These are phyloP conservation scores for Notocelia uddmanniana DNA, from an alignment of 2,888 invertebrate species.

Conservation along the genomic window DNA sequence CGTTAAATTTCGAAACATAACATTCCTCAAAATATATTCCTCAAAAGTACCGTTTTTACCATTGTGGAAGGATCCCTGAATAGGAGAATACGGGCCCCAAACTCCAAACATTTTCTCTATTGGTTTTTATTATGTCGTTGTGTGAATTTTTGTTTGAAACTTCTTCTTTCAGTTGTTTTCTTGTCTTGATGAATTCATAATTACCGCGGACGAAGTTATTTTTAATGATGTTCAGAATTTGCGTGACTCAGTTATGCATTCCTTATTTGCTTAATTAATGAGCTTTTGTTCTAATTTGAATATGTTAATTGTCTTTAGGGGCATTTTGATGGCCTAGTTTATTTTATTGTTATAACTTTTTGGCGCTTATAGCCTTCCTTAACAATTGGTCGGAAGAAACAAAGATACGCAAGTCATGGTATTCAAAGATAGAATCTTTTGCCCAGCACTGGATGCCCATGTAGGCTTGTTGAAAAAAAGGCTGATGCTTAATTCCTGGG, in stretches of 20 bases:
- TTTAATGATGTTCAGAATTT: slow-evolving; percentile 32
- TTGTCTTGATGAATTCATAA: slow-evolving; percentile 37
- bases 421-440: no score
- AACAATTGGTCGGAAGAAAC: no score
- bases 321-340: neutral
- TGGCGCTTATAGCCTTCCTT: no score
- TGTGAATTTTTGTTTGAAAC: slow-evolving; percentile 36
- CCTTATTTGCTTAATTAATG: slow-evolving; percentile 36
- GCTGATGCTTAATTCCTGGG: no score
- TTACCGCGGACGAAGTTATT: slow-evolving; percentile 32
- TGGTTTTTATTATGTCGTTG: slow-evolving; percentile 40
- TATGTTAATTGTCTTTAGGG: slow-evolving; percentile 22
- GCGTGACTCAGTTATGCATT: slow-evolving; percentile 29
- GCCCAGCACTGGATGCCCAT: no score
- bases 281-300: slow-evolving; percentile 28
- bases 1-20: no score
- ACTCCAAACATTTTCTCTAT: slow-evolving; percentile 37
- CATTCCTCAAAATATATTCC: neutral
- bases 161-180: slow-evolving; percentile 17
- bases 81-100: slow-evolving; percentile 27
- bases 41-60: neutral
- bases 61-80: neutral
- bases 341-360: neutral
- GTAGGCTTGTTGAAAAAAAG: no score
- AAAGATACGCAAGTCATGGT: no score